Base-by-base conservation (phyloP, 2,888 invertebrate genomes). In the Rhingia rostrata region DNA sequence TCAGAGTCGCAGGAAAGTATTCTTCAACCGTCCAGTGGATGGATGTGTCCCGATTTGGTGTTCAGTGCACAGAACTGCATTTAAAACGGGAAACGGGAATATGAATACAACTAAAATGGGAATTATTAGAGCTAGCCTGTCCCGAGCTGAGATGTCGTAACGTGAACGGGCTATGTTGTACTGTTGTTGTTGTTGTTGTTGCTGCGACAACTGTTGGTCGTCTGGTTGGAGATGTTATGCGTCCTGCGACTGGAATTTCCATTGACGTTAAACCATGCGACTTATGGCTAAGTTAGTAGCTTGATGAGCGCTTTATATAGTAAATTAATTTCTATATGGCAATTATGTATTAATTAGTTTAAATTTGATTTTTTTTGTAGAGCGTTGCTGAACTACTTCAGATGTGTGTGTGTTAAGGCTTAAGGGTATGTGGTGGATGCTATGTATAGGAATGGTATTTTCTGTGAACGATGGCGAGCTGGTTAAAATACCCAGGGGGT, bases 51-150 rank as follows among this genome's bases (percentile, higher is more conserved):
- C 66, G 35, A 80, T 84, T 80, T 84, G 84, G 84, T 33, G 41
- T 33, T 53, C 60, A 66, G 54, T 43, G 49, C 64, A 72, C 47
- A 80, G 69, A 70, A 75, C 80, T 70, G 61, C 84, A 84, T 84
- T 84, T 70, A 80, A 80, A 84, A 84, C 74, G 74, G 80, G 84
- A 84, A 22, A 80, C 84, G 47, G 60, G 74, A 84, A 80, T 79
- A 74, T 64, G 69, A 70, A 66, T 64, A 67, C 63, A 70, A 80
- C 69, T 35, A 56, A 79, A 73, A 83, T 69, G 82, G 82, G 58
- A 72, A 83, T 73, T 69, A 83, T 64, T 79, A 63, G 41, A 73
- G 61, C 43, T 39, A 73, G 63, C 53, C 33, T 63, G 58, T 72
- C 61, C 67, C 22, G 33, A 60, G 60, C 72, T 77, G 43, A 33